phyloP scores from a whole-genome alignment of 1,140 invertebrate species.

The Pristionchus pacificus region DNA sequence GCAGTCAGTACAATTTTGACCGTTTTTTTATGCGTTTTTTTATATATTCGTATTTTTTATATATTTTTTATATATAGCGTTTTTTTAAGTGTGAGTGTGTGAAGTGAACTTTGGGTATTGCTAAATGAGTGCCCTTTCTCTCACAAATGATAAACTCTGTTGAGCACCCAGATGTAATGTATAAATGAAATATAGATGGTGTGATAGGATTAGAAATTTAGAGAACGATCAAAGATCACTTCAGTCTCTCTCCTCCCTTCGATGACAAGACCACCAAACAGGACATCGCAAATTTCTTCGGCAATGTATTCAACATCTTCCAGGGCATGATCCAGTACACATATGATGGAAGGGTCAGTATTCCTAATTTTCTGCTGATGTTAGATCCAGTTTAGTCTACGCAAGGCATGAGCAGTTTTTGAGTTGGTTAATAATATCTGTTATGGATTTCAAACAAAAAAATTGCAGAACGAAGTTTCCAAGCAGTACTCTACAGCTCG shows the following conservation, averaged over 20 bases:
- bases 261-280: conserved; percentile 15
- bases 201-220: conserved; percentile 1
- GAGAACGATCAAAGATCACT: neutral
- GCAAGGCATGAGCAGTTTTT: too few relatives aligned
- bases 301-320: conserved; percentile 30
- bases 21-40: neutral
- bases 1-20: conserved; percentile 14
- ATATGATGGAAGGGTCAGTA: conserved; percentile 32
- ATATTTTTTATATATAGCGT: neutral
- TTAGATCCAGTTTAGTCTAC: too few relatives aligned
- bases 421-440: too few relatives aligned
- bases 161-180: neutral
- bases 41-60: neutral
- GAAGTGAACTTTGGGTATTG: neutral
- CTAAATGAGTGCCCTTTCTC: neutral
- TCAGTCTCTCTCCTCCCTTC: conserved; percentile 25
- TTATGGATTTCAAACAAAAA: neutral
- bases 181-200: too few relatives aligned
- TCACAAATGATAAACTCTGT: neutral
- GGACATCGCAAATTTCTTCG: conserved; percentile 34
- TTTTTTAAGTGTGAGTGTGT: too few relatives aligned
- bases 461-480: conserved; percentile 29
- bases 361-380: too few relatives aligned
- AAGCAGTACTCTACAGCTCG: conserved; percentile 11
- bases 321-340: conserved; percentile 36